Percentiles rank a stretch among this genome's conserved stretches.
Conservation (phyloP, 35 echinoderm and acorn worm species). For the Heliocidaris tuberculata region DNA sequence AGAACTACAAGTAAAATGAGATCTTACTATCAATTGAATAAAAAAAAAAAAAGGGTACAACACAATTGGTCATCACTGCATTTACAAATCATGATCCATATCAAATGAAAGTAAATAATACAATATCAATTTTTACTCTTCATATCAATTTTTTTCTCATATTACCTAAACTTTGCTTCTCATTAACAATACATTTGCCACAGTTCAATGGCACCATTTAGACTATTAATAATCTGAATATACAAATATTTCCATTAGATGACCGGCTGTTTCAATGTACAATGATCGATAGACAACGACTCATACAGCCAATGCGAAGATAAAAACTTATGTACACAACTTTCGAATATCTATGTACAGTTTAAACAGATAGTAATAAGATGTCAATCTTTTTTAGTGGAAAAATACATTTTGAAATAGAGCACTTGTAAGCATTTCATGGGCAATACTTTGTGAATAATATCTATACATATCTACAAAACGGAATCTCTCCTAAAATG, state of each 20-base stretch:
- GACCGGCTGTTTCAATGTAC: not conserved
- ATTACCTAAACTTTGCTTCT: not conserved
- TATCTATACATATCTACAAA: slow-evolving; percentile 19
- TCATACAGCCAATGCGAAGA: not conserved
- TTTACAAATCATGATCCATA: not conserved
- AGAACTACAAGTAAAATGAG: not conserved
- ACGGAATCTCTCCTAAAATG: not conserved
- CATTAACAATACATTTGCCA: not conserved
- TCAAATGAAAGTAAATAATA: not conserved
- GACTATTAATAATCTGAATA: not conserved
- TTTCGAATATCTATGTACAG: not conserved
- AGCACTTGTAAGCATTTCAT: slow-evolving; percentile 17
- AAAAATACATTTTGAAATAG: slow-evolving; percentile 19
- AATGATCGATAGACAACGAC: not conserved
- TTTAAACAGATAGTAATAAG: not conserved
- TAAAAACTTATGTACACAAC: not conserved
- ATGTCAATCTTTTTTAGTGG: not conserved
- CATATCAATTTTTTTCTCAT: not conserved
- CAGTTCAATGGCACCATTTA: not conserved
- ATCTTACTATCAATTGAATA: not conserved
- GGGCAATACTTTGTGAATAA: slow-evolving; percentile 10
- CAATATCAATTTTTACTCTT: not conserved
- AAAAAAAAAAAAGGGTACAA: not conserved
- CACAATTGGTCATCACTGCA: not conserved
- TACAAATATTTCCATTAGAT: slow-evolving; percentile 4